A percentile compares a stretch with the other conserved stretches of the same genome.
These are phyloP conservation scores for Euschistus heros DNA, from an alignment of 1,140 invertebrate species.

Conservation along the genomic window DNA sequence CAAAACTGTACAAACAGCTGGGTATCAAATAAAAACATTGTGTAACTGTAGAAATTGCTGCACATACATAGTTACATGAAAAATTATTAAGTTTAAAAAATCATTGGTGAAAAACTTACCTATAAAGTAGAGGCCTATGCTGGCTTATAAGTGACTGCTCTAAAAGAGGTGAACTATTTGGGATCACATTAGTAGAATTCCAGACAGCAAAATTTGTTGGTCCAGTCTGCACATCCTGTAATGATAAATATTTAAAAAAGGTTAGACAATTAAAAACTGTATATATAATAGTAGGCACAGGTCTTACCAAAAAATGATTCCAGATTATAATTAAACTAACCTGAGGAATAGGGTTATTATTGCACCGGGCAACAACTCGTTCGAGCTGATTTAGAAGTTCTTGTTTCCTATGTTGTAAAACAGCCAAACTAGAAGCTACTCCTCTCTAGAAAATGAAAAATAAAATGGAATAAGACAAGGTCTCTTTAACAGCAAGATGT, in stretches of 20 bases:
- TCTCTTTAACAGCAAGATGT: not conserved
- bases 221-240: not conserved
- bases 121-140: constrained; percentile 25
- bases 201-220: constrained; percentile 1
- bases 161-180: constrained; percentile 2
- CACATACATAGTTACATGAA: too few species aligned
- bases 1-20: too few species aligned
- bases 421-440: constrained; percentile 43
- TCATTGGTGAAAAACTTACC: constrained; percentile 17
- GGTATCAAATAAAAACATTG: too few species aligned
- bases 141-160: constrained; percentile 4
- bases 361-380: constrained; percentile 41
- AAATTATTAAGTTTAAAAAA: too few species aligned
- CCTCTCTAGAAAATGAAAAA: constrained; percentile 33
- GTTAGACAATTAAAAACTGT: too few species aligned
- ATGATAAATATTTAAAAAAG: not conserved
- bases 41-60: too few species aligned
- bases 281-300: too few species aligned
- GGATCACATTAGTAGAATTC: not conserved
- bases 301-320: too few species aligned
- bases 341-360: constrained; percentile 27
- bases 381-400: constrained; percentile 56
- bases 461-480: not conserved
- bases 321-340: constrained; percentile 5
- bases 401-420: constrained; percentile 51